Evolutionary conservation across 1,140 invertebrate genomes (phyloP).

Genomic region (Cyrtorhinus lividipennis): DNA sequence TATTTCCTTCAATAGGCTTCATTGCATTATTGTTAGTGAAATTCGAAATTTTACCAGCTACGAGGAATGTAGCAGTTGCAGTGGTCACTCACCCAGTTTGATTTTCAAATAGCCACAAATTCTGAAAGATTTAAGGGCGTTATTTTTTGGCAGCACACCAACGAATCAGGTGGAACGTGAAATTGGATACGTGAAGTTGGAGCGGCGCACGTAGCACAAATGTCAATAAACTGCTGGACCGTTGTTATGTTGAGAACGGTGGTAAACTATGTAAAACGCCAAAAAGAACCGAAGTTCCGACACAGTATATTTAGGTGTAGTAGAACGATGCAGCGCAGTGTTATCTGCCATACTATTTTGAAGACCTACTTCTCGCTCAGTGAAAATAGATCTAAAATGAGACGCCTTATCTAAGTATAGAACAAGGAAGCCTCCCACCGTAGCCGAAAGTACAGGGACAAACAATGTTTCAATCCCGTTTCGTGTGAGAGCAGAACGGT

Average conservation of each 20-base stretch:
- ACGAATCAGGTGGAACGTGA: not conserved
- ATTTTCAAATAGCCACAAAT: not conserved
- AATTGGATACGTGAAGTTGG: not conserved
- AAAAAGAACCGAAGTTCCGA: constrained; percentile 13
- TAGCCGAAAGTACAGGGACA: too few relatives aligned
- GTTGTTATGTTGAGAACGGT: constrained; percentile 11
- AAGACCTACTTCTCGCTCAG: not conserved
- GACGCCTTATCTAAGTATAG: not conserved
- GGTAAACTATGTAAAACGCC: constrained; percentile 14
- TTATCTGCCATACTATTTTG: constrained; percentile 17
- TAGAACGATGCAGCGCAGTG: constrained; percentile 13
- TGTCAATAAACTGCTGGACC: too few relatives aligned
- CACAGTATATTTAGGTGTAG: constrained; percentile 13
- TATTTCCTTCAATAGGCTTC: too few relatives aligned
- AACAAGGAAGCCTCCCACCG: not conserved
- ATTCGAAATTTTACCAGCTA: too few relatives aligned
- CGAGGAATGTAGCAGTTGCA: too few relatives aligned
- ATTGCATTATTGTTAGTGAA: too few relatives aligned
- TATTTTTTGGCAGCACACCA: not conserved
- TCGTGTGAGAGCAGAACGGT: too few relatives aligned
- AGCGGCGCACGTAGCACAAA: not conserved
- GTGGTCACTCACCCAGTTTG: not conserved
- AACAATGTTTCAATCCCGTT: too few relatives aligned
- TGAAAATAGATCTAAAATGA: not conserved
- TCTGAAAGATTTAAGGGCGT: not conserved